Base-by-base conservation (phyloP, 2,888 invertebrate genomes). In the Cephus sareptanus region DNA sequence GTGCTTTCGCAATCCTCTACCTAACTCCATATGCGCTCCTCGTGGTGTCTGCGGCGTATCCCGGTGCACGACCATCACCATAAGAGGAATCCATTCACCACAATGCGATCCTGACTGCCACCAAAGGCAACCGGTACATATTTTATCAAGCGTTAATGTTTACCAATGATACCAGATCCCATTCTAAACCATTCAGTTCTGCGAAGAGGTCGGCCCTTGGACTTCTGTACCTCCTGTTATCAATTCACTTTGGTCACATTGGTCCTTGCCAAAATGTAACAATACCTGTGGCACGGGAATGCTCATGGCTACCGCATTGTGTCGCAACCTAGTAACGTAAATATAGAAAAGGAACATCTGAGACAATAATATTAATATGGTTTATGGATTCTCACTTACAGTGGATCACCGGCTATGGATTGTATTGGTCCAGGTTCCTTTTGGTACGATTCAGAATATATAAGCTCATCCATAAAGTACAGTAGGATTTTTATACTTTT, bases 381-480 rank as follows among this genome's bases (percentile, higher is more conserved):
- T 15, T 75, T 76, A 79, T 74, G 35, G 30, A 34, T n/a, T 4
- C 34, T 71, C 6, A 69, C 31, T 89, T 85, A 34, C 79, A 92
- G 92, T 40, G 88, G 87, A 71, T 81, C 84, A 74, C 88, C 89
- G 56, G 90, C 88, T 68, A 81, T 91, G 73, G 92, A 92, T 82
- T 92, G 92, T 76, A 86, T 92, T 74, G 92, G 92, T 31, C 92
- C 92, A 34, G 92, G 92, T 83, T 90, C 91, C 56, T 90, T 89
- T 81, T 92, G 92, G 92, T 92, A 89, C 70, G 30, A 70, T n/a
- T 31, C n/a, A 74, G 56, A 15, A 40, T 15, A 1, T 6, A 6
- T 15, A 15, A 40, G 40, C 15, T 15, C 40, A 40, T 40, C 4
- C 40, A 4, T 40, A 4, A 15, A 40, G 40, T 6, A 34, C 37